Conservation (phyloP, 1,140 invertebrate species). For the Stegodyphus mimosarum region DNA sequence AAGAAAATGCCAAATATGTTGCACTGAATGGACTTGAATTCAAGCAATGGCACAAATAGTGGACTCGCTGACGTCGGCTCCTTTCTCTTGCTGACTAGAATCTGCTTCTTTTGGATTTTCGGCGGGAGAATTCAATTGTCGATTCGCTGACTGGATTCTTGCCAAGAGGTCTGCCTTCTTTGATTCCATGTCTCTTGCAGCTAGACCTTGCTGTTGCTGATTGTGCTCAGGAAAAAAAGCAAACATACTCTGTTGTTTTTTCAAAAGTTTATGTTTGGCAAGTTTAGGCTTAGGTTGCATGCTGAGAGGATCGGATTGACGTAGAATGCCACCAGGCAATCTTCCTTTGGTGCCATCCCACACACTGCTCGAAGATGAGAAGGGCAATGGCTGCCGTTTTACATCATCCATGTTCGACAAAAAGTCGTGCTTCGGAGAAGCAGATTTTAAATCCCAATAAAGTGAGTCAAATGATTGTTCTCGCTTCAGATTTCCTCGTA, state of each 20-base stretch:
- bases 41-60: conserved; percentile 46
- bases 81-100: conserved; percentile 14
- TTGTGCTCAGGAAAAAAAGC: conserved; percentile 62
- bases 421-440: conserved; percentile 47
- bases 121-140: conserved; percentile 16
- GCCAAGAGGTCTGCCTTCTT: conserved; percentile 43
- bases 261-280: conserved; percentile 65
- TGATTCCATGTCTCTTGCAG: conserved; percentile 11
- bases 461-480: conserved; percentile 65
- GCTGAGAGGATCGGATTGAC: conserved; percentile 21
- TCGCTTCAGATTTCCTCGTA: conserved; percentile 62
- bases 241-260: conserved; percentile 65
- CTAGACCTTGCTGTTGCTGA: not conserved
- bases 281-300: conserved; percentile 47
- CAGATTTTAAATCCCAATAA: conserved; percentile 63
- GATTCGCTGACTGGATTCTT: conserved; percentile 34
- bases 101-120: conserved; percentile 27
- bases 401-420: conserved; percentile 38
- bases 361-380: conserved; percentile 19
- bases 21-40: conserved; percentile 1
- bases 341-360: conserved; percentile 50
- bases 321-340: not conserved
- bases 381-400: conserved; percentile 13
- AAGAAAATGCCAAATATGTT: too few relatives aligned
- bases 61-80: conserved; percentile 31